Evolutionary conservation across 2,113 vertebrate genomes (phyloP).

Genomic region (Bambusicola thoracicus): DNA sequence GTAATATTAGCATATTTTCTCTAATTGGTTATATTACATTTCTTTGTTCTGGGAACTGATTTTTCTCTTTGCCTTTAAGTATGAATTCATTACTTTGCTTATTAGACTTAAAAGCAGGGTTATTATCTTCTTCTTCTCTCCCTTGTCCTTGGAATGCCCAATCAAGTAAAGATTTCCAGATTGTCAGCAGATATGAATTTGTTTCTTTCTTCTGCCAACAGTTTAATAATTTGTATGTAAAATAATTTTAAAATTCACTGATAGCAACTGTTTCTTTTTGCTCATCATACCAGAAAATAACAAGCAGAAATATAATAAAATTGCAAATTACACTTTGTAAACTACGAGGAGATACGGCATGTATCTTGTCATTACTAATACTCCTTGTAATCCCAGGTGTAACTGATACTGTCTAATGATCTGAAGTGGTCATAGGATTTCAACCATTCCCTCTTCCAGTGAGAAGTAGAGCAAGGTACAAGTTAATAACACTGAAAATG

Average conservation of each 20-base stretch:
- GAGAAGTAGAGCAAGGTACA: neutral
- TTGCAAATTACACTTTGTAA: neutral
- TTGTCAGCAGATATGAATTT: conserved; percentile 66
- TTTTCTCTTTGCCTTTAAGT: conserved; percentile 40
- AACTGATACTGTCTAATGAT: neutral
- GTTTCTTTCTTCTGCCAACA: conserved; percentile 61
- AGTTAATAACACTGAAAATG: neutral
- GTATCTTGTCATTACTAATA: neutral
- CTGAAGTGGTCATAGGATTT: neutral
- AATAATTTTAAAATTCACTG: conserved; percentile 48
- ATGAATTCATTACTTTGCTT: conserved; percentile 53
- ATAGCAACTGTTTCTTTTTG: conserved; percentile 48
- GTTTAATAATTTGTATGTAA: conserved; percentile 48
- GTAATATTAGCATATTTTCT: conserved; percentile 22
- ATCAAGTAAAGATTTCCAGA: conserved; percentile 60
- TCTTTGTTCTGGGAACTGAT: conserved; percentile 35
- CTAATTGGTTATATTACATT: conserved; percentile 1
- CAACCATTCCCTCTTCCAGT: neutral
- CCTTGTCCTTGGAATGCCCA: conserved; percentile 58
- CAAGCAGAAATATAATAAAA: neutral
- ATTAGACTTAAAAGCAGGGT: conserved; percentile 47
- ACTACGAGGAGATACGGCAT: neutral
- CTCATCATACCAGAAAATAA: conserved; percentile 30
- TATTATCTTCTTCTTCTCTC: conserved; percentile 41
- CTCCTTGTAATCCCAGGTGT: neutral